These are phyloP conservation scores for Catagonus wagneri DNA, from an alignment of 2,113 vertebrate species.

Conservation along the genomic window DNA sequence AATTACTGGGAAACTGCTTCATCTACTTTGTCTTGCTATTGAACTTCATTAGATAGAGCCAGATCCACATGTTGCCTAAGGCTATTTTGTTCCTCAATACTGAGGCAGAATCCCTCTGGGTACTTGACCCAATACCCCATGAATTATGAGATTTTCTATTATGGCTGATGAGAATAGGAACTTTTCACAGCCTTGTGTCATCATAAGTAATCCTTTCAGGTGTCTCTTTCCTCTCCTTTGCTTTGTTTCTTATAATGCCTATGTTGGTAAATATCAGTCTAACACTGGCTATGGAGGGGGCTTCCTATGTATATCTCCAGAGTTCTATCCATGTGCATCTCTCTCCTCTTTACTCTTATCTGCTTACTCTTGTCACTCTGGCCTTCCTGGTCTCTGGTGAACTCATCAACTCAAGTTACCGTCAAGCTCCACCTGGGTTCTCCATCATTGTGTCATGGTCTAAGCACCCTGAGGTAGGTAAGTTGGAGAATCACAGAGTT, in stretches of 20 bases:
- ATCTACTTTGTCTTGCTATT: neutral
- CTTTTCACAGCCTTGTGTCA: neutral
- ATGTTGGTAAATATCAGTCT: neutral
- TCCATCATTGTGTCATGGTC: neutral
- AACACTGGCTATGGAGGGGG: neutral
- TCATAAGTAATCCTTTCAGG: neutral
- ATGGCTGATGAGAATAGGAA: neutral
- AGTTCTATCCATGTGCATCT: neutral
- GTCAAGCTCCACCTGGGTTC: neutral
- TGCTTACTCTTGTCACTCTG: neutral
- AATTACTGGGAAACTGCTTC: neutral
- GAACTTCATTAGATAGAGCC: neutral
- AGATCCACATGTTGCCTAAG: neutral
- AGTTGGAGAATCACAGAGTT: neutral
- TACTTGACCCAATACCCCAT: neutral
- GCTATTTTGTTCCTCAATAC: neutral
- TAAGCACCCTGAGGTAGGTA: neutral
- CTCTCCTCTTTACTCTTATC: neutral
- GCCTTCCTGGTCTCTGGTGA: neutral
- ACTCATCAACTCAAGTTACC: neutral
- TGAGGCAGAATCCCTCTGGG: neutral
- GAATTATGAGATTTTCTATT: neutral
- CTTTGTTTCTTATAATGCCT: neutral
- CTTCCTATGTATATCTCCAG: neutral
- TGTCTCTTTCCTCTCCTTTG: neutral